Base-by-base conservation (phyloP, 2,113 vertebrate species). In the Turdus rufiventris region DNA sequence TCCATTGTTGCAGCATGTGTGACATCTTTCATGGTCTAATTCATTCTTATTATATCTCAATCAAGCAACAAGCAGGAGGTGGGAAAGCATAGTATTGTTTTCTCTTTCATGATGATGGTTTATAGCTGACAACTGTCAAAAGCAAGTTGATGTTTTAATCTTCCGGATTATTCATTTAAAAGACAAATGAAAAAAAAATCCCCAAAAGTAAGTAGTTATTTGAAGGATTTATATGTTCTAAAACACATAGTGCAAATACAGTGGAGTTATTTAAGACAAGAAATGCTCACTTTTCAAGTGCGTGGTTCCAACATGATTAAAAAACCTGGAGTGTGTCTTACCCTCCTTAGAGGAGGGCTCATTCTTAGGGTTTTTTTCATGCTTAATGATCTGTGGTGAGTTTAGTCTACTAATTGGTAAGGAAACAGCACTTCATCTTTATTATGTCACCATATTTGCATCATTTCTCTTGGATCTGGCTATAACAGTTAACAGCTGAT, bases 381-480 rank as follows among this genome's bases (percentile, higher is more conserved):
- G 15, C 21, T 50, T 87, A 60, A 78, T 86, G 75, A 71, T 77
- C 40, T 81, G 31, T 88, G 66, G 60, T 82, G 47, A 68, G 78
- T 91, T 95, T 75, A 67, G 31, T 40, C 53, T 62, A 24, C 40
- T 78, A 78, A 48, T 5, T 84, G n/a, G 12, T 89, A 38, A 91
- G 42, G 51, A 74, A 90, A 20, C 10, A 83, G 51, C n/a, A 10
- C 47, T 91, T 94, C 19, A 25, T 91, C 82, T 73, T 85, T 56
- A 54, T 82, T 65, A 25, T 40, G 47, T 45, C 3, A 4, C 73
- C 33, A 58, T 48, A 47, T 45, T 89, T 82, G 36, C 36, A 68
- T 93, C 34, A 57, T 5, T 88, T 94, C 48, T 92, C 36, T 78
- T 1, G 0, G 31, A 48, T 65, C 53, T 84, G 61, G 24, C 65